These are phyloP conservation scores for Nebria ingens DNA, from an alignment of 1,140 invertebrate species.

Conservation along the genomic window DNA sequence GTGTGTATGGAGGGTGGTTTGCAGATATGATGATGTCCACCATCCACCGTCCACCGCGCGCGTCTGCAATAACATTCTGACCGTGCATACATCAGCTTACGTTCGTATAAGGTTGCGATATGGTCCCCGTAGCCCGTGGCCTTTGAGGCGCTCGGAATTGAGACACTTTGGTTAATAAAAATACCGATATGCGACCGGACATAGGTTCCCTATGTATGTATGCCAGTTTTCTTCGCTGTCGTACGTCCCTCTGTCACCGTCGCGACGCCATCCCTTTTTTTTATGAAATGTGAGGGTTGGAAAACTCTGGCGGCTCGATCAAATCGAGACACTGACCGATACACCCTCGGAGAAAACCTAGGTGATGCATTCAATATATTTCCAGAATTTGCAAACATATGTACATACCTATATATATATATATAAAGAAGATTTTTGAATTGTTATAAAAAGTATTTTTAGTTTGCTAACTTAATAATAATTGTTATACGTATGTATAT, in stretches of 20 bases:
- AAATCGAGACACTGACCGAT: too few species aligned
- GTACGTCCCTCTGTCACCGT: neutral
- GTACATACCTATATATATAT: too few species aligned
- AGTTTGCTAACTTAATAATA: too few species aligned
- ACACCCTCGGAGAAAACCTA: too few species aligned
- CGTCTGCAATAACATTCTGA: slow-evolving; percentile 23
- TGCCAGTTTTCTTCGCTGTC: too few species aligned
- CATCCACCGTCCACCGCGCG: slow-evolving; percentile 8
- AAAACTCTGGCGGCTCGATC: neutral
- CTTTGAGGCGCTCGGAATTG: slow-evolving; percentile 23
- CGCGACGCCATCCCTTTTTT: neutral
- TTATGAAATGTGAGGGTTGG: neutral
- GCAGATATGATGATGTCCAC: neutral
- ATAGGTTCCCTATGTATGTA: slow-evolving; percentile 19
- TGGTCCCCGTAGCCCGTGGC: slow-evolving; percentile 21
- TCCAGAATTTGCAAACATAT: too few species aligned
- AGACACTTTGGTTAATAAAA: slow-evolving; percentile 30
- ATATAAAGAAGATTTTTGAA: too few species aligned
- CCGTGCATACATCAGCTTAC: slow-evolving; percentile 23
- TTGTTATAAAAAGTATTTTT: too few species aligned
- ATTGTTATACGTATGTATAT: too few species aligned
- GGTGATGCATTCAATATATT: too few species aligned
- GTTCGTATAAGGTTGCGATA: too few species aligned
- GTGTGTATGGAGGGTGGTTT: neutral
- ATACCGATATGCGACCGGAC: slow-evolving; percentile 29